Evolutionary conservation across 2,797 vertebrate genomes (phyloP), one percentile per base, ranked within the genome.

Genomic region (Knipowitschia caucasica): DNA sequence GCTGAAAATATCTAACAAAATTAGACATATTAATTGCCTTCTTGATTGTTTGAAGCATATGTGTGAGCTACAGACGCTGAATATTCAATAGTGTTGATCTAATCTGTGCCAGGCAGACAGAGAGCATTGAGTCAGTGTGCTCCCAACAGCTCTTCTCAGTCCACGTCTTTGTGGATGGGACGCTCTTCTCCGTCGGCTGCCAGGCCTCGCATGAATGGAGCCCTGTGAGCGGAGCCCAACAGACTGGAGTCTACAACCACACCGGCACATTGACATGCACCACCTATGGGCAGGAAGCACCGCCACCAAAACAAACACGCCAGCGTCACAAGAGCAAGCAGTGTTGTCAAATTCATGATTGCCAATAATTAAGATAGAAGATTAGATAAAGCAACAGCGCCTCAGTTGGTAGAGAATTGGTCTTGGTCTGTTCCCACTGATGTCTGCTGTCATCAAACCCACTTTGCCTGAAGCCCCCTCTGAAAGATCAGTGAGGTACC

Each of bases 81-180:
- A 88, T 87, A 88, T 84, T 86, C 74, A 89, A 82, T 53, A 65
- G 76, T 85, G 85, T 89, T 86, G 86, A 87, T 71, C 83, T 88
- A 86, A 86, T 86, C 78, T 81, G 85, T 86, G 86, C 85, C 87
- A 86, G 83, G 80, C 80, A 81, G 83, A 86, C 85, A 86, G 75
- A 81, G 50, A 84, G 84, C 77, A 86, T 86, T 83, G 84, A 89
- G 83, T 88, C 87, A 80, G 73, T 81, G 64, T 73, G 67, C 73
- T 70, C 65, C 56, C 24, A 84, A 87, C 83, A 86, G 82, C 80
- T 75, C 78, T 76, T 54, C 85, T 86, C 77, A 86, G 82, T 85
- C 71, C 71, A 80, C 64, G 72, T 81, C 80, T 76, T 72, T 78
- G 81, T 85, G 64, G 71, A 85, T 70, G 56, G 64, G 77, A 74